Conservation (phyloP, 2,113 vertebrate genomes). For the Herpailurus yagouaroundi region DNA sequence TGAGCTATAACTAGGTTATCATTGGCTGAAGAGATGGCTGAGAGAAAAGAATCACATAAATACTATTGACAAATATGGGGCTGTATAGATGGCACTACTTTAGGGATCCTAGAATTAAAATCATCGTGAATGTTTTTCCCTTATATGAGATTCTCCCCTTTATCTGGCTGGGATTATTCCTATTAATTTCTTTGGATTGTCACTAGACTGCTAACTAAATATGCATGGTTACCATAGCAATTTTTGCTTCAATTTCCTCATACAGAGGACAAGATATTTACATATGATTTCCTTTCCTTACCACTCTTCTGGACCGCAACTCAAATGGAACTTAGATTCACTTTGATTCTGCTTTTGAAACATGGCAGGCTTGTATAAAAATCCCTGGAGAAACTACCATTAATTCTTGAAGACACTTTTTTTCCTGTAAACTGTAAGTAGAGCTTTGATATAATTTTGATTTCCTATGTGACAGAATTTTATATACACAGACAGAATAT, state of each 20-base stretch:
- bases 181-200: slow-evolving; percentile 72
- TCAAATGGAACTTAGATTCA: slow-evolving; percentile 64
- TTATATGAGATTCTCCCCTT: slow-evolving; percentile 54
- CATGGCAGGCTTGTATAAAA: slow-evolving; percentile 55
- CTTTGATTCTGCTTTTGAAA: slow-evolving; percentile 61
- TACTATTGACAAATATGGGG: not conserved
- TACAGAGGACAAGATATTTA: slow-evolving; percentile 62
- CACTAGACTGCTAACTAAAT: slow-evolving; percentile 72
- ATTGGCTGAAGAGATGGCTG: not conserved
- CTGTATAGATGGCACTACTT: not conserved
- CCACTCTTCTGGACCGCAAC: not conserved
- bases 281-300: slow-evolving; percentile 65
- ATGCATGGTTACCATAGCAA: slow-evolving; percentile 79
- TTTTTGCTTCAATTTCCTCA: slow-evolving; percentile 74
- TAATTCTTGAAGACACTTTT: slow-evolving; percentile 63
- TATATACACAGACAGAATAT: slow-evolving; percentile 44
- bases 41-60: not conserved
- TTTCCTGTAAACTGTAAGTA: slow-evolving; percentile 1
- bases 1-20: not conserved
- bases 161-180: slow-evolving; percentile 48
- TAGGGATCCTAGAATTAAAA: slow-evolving; percentile 13
- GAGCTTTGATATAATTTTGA: slow-evolving; percentile 72
- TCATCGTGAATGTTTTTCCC: not conserved
- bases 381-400: slow-evolving; percentile 47
- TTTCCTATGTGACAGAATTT: slow-evolving; percentile 59